Percentiles rank a stretch among this genome's conserved stretches.
These are phyloP conservation scores for Myiopsitta monachus DNA, from an alignment of 2,113 vertebrate genomes.

Conservation along the genomic window DNA sequence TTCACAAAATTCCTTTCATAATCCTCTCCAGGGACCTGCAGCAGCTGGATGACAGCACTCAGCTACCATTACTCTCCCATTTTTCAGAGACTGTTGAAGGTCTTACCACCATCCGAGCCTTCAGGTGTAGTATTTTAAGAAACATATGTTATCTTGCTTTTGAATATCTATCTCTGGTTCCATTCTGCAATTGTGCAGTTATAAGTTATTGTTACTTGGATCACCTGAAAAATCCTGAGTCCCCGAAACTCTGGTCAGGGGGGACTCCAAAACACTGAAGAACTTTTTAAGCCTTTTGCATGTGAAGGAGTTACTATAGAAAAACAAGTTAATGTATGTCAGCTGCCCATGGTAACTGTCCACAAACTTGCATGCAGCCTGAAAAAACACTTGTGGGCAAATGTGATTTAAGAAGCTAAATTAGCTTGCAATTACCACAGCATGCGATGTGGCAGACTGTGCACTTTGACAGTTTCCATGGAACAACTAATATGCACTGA, in stretches of 20 bases:
- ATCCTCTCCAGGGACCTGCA: slow-evolving; percentile 87
- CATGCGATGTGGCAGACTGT: neutral
- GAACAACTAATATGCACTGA: neutral
- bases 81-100: slow-evolving; percentile 97
- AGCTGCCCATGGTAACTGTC: neutral
- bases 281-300: neutral
- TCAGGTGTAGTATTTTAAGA: slow-evolving; percentile 80
- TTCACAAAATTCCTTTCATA: neutral
- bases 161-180: neutral
- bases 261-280: neutral
- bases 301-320: neutral
- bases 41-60: slow-evolving; percentile 95
- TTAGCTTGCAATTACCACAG: neutral
- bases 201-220: neutral
- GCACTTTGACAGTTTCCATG: neutral
- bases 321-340: neutral
- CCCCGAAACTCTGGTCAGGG: neutral
- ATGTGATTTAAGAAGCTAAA: slow-evolving; percentile 38
- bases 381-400: neutral
- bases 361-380: neutral
- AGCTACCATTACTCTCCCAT: slow-evolving; percentile 92
- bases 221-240: neutral
- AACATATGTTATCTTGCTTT: neutral
- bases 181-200: neutral
- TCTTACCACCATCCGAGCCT: slow-evolving; percentile 93